Percentiles rank a stretch among this genome's conserved stretches.
phyloP scores from a whole-genome alignment of 2,797 vertebrate genomes.

The Sciaenops ocellatus region DNA sequence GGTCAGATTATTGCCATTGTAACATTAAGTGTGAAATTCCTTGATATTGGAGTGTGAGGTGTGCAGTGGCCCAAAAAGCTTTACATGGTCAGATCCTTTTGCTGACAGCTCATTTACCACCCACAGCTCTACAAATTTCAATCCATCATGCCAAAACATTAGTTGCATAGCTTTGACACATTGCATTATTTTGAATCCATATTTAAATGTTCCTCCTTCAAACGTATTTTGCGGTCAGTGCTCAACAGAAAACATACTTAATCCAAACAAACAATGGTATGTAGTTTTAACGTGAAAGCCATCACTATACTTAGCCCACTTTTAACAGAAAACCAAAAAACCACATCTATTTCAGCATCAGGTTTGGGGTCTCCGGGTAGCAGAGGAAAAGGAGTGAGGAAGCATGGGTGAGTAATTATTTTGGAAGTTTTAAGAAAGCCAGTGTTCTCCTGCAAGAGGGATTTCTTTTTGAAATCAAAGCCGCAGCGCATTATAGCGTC shows the following conservation, averaged over 20 bases:
- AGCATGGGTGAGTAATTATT: slow-evolving; percentile 75
- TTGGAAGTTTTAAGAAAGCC: slow-evolving; percentile 67
- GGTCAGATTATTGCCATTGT: slow-evolving; percentile 28
- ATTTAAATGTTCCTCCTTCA: slow-evolving; percentile 36
- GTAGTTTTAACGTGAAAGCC: slow-evolving; percentile 76
- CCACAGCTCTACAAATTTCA: slow-evolving; percentile 45
- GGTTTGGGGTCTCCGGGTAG: slow-evolving; percentile 83
- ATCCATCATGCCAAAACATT: slow-evolving; percentile 28
- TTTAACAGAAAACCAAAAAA: slow-evolving; percentile 80
- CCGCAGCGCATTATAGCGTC: slow-evolving; percentile 56
- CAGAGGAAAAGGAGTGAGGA: slow-evolving; percentile 58
- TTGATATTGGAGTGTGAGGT: slow-evolving; percentile 14
- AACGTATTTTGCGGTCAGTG: slow-evolving; percentile 46
- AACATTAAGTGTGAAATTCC: slow-evolving; percentile 40
- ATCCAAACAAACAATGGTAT: slow-evolving; percentile 82
- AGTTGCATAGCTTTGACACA: slow-evolving; percentile 18
- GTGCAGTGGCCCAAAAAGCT: slow-evolving; percentile 29
- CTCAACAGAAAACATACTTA: slow-evolving; percentile 63
- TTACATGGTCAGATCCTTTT: slow-evolving; percentile 34
- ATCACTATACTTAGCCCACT: slow-evolving; percentile 81
- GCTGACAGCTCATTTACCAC: slow-evolving; percentile 54
- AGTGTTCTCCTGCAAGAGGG: slow-evolving; percentile 55
- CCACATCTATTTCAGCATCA: slow-evolving; percentile 85
- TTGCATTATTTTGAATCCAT: slow-evolving; percentile 43
- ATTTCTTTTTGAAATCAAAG: slow-evolving; percentile 63